phyloP scores from a whole-genome alignment of 2,888 invertebrate species.

The Rhyacophila evoluta region DNA sequence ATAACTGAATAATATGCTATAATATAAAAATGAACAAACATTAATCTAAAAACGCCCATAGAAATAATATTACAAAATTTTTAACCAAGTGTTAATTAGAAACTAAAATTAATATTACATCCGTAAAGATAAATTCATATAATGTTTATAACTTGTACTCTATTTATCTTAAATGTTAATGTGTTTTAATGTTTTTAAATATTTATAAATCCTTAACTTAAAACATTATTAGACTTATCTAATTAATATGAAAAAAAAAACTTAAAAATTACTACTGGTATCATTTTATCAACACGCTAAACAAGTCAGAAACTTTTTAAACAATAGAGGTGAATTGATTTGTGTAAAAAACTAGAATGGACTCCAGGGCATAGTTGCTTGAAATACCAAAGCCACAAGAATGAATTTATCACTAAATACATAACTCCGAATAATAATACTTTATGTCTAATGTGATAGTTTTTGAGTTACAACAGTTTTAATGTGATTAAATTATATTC shows the following conservation, averaged over 20 bases:
- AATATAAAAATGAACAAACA: constrained; percentile 27
- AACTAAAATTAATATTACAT: neutral
- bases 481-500: no score
- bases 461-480: no score
- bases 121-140: constrained; percentile 30
- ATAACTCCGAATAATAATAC: no score
- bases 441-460: no score
- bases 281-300: constrained; percentile 8
- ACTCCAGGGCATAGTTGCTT: neutral
- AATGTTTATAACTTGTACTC: constrained; percentile 43
- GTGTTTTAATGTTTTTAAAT: constrained; percentile 17
- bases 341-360: constrained; percentile 3
- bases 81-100: constrained; percentile 11
- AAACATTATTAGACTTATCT: constrained; percentile 33
- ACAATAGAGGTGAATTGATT: neutral
- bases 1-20: constrained; percentile 29
- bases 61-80: neutral
- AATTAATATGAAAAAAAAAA: constrained; percentile 37
- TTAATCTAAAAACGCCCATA: constrained; percentile 36
- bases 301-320: neutral
- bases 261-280: constrained; percentile 47
- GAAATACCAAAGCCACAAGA: no score
- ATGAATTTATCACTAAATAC: no score
- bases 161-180: constrained; percentile 40
- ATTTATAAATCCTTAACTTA: constrained; percentile 38